Evolutionary conservation across 2,888 invertebrate genomes (phyloP).

Genomic region (Eumacrocentrus americanus): DNA sequence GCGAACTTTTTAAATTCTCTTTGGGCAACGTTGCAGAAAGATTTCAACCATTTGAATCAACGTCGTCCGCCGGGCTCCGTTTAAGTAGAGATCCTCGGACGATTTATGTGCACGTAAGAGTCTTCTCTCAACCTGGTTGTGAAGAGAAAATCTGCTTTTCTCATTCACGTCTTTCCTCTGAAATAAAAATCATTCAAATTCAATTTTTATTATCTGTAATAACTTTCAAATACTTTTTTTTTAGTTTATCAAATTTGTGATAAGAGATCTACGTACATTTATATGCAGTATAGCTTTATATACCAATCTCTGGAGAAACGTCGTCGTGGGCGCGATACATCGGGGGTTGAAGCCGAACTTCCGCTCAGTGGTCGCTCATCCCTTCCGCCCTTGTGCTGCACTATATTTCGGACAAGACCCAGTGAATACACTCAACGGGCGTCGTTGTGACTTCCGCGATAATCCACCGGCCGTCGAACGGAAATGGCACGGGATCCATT

Average conservation of each 20-base stretch:
- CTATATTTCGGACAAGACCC: not conserved
- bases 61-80: constrained; percentile 2
- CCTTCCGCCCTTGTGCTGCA: not conserved
- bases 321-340: not conserved
- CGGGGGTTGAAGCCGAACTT: not conserved
- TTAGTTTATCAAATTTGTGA: not conserved
- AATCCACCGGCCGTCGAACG: constrained; percentile 10
- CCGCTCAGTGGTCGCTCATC: not conserved
- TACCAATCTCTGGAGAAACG: not conserved
- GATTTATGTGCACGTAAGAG: constrained; percentile 4
- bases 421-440: not conserved
- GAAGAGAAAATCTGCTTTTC: not conserved
- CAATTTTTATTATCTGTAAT: not conserved
- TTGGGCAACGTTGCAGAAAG: constrained; percentile 14
- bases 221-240: not conserved
- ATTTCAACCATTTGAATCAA: constrained; percentile 18
- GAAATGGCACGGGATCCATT: constrained; percentile 15
- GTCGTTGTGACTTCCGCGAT: constrained; percentile 17
- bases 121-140: not conserved
- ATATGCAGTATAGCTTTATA: no score
- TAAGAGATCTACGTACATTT: no score
- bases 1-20: constrained; percentile 3
- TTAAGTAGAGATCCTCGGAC: not conserved
- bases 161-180: not conserved
- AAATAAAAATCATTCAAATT: not conserved